These are phyloP conservation scores for Conus canariensis DNA, from an alignment of 2,888 invertebrate species.

Conservation along the genomic window DNA sequence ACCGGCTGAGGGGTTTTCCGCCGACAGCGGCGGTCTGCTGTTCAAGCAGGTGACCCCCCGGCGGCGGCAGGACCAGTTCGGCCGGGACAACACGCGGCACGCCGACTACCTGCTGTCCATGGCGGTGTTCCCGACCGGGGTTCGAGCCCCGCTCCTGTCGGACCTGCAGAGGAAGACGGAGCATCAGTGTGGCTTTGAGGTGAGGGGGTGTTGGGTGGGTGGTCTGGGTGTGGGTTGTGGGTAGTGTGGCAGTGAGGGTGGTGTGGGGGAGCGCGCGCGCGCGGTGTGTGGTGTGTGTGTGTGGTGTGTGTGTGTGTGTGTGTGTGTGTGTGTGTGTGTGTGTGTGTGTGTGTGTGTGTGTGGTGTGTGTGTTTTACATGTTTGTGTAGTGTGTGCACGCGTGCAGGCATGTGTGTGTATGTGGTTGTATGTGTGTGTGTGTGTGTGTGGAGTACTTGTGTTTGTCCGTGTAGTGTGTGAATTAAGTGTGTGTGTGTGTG, in stretches of 20 bases:
- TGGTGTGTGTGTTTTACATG: background rate
- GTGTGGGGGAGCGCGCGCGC: background rate
- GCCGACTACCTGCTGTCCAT: conserved; percentile 46
- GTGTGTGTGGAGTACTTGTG: conserved; percentile 1
- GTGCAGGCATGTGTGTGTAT: background rate
- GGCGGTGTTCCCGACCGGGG: conserved; percentile 49
- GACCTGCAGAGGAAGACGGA: conserved; percentile 43
- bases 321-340: background rate
- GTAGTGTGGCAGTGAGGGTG: background rate
- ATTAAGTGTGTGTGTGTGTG: background rate
- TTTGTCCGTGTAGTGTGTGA: background rate
- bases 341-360: background rate
- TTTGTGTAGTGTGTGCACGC: background rate
- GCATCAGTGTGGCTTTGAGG: conserved; percentile 45
- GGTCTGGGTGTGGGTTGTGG: background rate
- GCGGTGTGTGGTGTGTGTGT: background rate
- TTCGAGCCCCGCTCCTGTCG: conserved; percentile 43
- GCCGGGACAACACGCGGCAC: conserved; percentile 44
- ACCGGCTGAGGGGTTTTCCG: background rate
- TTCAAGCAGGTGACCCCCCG: conserved; percentile 45
- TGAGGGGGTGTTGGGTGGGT: background rate
- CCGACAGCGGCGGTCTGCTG: conserved; percentile 11
- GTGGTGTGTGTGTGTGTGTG: background rate
- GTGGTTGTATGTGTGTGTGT: background rate
- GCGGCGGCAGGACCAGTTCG: conserved; percentile 45